These are phyloP conservation scores for Ctenochaetus hawaiiensis DNA, from an alignment of 2,797 vertebrate genomes.

Conservation along the genomic window DNA sequence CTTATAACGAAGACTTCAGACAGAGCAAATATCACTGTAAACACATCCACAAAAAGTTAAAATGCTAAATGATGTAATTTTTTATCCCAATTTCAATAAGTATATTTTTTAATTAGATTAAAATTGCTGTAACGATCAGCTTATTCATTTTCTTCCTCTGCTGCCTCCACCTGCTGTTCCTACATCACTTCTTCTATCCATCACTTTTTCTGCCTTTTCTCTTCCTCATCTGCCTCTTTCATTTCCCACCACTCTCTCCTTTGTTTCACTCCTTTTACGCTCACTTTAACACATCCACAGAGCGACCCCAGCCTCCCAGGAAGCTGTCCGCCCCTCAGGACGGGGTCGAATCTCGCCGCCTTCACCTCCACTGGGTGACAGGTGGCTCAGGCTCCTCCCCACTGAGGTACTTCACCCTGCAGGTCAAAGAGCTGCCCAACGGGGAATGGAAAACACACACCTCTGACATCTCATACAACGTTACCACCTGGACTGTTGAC, in stretches of 20 bases:
- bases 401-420: conserved; percentile 92
- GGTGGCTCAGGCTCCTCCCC: conserved; percentile 93
- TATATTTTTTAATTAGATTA: background rate
- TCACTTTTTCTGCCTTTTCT: background rate
- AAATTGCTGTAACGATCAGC: background rate
- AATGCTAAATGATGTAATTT: background rate
- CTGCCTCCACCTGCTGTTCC: background rate
- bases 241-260: background rate
- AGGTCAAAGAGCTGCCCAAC: conserved; percentile 88
- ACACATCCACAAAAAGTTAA: background rate
- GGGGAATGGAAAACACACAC: conserved; percentile 90
- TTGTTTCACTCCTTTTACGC: conserved; percentile 5
- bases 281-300: conserved; percentile 71
- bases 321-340: conserved; percentile 89
- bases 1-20: conserved; percentile 12
- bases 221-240: background rate
- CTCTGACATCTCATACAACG: conserved; percentile 90
- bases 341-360: conserved; percentile 88
- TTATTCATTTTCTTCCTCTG: background rate
- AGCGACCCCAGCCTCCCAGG: conserved; percentile 92
- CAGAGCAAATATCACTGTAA: background rate
- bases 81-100: background rate
- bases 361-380: conserved; percentile 90
- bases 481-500: conserved; percentile 86
- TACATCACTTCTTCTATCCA: background rate